These are phyloP conservation scores for Leptoclinus maculatus DNA, from an alignment of 2,797 vertebrate genomes.

Conservation along the genomic window DNA sequence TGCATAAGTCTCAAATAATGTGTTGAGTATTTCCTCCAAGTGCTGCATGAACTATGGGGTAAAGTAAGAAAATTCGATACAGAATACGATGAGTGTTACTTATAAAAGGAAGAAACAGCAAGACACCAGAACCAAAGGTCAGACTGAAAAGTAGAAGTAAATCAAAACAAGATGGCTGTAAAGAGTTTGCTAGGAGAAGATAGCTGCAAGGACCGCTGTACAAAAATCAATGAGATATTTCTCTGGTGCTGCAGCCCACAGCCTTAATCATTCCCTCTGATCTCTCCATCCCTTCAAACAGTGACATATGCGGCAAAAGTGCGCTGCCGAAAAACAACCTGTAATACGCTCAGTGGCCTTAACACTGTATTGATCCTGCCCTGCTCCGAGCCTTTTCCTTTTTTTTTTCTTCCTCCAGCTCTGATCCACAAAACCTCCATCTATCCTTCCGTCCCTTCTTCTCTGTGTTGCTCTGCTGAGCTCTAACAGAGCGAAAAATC, in stretches of 20 bases:
- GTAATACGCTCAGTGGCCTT: constrained; percentile 53
- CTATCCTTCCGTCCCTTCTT: constrained; percentile 1
- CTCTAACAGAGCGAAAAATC: constrained; percentile 14
- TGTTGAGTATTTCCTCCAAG: constrained; percentile 19
- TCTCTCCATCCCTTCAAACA: constrained; percentile 56
- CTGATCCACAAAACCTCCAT: constrained; percentile 14
- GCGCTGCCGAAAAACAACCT: constrained; percentile 53
- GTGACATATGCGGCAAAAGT: constrained; percentile 49
- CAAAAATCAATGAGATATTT: constrained; percentile 55
- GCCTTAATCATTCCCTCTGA: constrained; percentile 55
- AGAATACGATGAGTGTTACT: background rate
- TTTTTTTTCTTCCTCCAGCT: background rate
- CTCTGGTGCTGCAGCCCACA: constrained; percentile 18
- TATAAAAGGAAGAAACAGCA: background rate
- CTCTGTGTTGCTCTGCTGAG: background rate
- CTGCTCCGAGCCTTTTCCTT: constrained; percentile 11
- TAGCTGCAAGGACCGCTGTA: constrained; percentile 27
- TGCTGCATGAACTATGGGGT: constrained; percentile 69
- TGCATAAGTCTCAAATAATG: constrained; percentile 12
- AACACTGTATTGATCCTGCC: constrained; percentile 57
- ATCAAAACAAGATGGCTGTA: constrained; percentile 2
- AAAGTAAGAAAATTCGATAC: constrained; percentile 8
- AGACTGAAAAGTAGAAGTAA: constrained; percentile 6
- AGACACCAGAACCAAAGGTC: constrained; percentile 1
- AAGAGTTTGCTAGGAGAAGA: constrained; percentile 8